A percentile compares a stretch with the other conserved stretches of the same genome.
phyloP scores from a whole-genome alignment of 2,797 vertebrate species.

The Bradypodion pumilum region DNA sequence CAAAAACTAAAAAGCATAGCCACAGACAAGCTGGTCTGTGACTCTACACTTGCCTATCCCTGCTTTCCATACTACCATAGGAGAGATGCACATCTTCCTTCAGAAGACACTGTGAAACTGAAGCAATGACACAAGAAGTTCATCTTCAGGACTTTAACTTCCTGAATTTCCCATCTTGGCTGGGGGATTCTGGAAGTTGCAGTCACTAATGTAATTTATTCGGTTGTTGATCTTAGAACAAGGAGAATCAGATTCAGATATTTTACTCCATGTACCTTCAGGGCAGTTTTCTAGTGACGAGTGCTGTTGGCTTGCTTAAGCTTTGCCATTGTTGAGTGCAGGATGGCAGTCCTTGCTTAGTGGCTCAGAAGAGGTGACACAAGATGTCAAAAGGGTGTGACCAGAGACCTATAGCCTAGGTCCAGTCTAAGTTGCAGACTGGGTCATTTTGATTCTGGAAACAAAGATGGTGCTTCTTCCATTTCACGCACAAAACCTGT shows the following conservation, averaged over 20 bases:
- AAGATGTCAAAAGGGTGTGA: background rate
- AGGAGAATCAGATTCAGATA: background rate
- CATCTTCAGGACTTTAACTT: too few relatives aligned
- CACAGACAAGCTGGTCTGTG: too few relatives aligned
- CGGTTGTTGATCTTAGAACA: background rate
- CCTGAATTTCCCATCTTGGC: too few relatives aligned
- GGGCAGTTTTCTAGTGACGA: background rate
- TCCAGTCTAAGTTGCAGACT: background rate
- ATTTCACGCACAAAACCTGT: background rate
- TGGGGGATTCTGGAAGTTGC: background rate
- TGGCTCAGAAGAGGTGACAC: background rate
- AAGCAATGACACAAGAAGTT: background rate
- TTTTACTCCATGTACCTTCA: background rate
- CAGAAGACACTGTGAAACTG: background rate
- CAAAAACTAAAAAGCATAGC: too few relatives aligned
- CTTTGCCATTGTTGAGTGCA: background rate
- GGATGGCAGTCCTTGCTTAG: background rate
- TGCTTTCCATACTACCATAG: too few relatives aligned
- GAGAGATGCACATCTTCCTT: too few relatives aligned
- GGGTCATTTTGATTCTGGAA: background rate
- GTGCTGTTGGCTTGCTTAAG: background rate
- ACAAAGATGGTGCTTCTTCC: background rate
- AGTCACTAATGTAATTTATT: background rate
- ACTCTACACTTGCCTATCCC: too few relatives aligned
- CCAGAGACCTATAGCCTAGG: too few relatives aligned